Conservation (phyloP, 2,888 invertebrate genomes). For the Sphaerophoria taeniata region DNA sequence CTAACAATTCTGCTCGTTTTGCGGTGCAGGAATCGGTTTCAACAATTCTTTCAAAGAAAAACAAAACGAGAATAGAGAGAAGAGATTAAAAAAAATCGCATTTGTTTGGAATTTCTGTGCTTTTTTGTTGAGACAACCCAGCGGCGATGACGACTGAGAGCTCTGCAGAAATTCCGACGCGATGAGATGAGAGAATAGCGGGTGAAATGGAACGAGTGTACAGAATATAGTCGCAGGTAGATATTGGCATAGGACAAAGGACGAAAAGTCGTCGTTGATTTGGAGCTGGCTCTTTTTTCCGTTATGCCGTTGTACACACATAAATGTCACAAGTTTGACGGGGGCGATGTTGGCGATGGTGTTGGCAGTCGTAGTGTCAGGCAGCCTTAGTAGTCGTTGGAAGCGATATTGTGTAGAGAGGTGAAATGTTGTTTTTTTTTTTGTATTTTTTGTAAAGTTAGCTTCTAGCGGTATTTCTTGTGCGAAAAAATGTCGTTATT, state of each 20-base stretch:
- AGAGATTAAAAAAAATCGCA: conserved; percentile 16
- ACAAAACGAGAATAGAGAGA: background rate
- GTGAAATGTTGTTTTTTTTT: conserved; percentile 43
- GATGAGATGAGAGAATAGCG: background rate
- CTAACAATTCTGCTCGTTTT: conserved; percentile 30
- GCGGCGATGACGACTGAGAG: background rate
- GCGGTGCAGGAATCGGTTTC: conserved; percentile 58
- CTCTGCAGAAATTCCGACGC: background rate
- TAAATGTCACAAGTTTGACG: conserved; percentile 62
- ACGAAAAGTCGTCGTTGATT: conserved; percentile 29
- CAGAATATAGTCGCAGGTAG: background rate
- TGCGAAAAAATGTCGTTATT: conserved; percentile 68
- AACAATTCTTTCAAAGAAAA: conserved; percentile 18
- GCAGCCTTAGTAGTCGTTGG: conserved; percentile 45
- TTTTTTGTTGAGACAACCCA: conserved; percentile 1
- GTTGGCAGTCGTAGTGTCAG: conserved; percentile 29
- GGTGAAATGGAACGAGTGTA: background rate
- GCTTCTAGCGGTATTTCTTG: conserved; percentile 49
- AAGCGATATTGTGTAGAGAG: conserved; percentile 13
- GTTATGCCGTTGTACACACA: conserved; percentile 31
- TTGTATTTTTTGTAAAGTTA: conserved; percentile 7
- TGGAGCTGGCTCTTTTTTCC: conserved; percentile 25
- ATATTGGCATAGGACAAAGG: conserved; percentile 46
- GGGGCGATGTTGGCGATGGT: conserved; percentile 40
- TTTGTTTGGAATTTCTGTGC: conserved; percentile 44